Conservation (phyloP, 2,113 vertebrate species). For the Dicrurus megarhynchus region DNA sequence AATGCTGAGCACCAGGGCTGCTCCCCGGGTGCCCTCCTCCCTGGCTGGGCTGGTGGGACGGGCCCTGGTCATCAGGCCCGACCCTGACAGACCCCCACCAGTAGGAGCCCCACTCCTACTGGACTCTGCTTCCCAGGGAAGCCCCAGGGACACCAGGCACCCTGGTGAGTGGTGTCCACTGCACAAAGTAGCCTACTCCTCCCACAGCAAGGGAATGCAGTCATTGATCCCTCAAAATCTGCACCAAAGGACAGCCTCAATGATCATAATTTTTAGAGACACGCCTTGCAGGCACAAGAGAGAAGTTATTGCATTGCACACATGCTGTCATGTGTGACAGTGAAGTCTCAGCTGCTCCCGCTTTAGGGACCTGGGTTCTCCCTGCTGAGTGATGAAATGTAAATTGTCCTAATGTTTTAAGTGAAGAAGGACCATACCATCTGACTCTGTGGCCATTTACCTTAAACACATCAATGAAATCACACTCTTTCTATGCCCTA, state of each 20-base stretch:
- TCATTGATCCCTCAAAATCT: not conserved
- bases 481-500: not conserved
- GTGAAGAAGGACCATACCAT: not conserved
- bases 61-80: not conserved
- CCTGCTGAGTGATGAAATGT: not conserved
- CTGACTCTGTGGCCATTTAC: not conserved
- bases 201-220: not conserved
- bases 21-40: not conserved
- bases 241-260: not conserved
- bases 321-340: not conserved
- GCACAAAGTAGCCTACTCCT: not conserved
- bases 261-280: not conserved
- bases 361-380: not conserved
- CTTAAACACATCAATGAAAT: not conserved
- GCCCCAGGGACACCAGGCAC: fast-evolving
- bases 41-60: fast-evolving
- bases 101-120: not conserved
- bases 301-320: not conserved
- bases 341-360: not conserved
- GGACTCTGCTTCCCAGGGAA: not conserved
- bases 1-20: not conserved
- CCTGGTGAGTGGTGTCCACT: too few relatives aligned
- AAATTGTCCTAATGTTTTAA: not conserved
- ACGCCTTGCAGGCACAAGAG: not conserved
- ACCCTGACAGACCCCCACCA: not conserved